A percentile compares a stretch with the other conserved stretches of the same genome.
Conservation (phyloP, 2,113 vertebrate genomes). For the Aythya baeri region DNA sequence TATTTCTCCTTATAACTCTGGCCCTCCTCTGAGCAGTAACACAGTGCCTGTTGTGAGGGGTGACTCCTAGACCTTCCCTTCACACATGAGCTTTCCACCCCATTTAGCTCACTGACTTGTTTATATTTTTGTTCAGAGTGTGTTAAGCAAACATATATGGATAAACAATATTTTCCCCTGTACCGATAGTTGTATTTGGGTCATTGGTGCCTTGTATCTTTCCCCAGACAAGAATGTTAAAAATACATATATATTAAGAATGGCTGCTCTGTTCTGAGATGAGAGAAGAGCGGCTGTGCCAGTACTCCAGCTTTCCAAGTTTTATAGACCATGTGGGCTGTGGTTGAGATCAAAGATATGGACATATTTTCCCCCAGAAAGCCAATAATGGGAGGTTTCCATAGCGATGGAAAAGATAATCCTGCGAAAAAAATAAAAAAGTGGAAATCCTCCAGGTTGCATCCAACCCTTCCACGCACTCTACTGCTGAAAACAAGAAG, state of each 20-base stretch:
- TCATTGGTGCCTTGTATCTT: background rate
- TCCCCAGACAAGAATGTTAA: slow-evolving; percentile 15
- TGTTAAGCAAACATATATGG: background rate
- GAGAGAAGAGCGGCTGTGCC: background rate
- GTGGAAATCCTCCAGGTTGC: background rate
- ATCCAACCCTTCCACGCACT: background rate
- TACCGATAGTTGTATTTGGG: background rate
- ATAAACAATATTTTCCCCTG: background rate
- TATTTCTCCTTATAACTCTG: background rate
- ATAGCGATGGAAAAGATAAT: slow-evolving; percentile 3
- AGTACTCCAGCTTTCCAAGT: background rate
- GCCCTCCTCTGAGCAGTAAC: background rate
- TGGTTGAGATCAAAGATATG: slow-evolving; percentile 31
- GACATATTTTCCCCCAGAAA: background rate
- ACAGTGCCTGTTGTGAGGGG: rapidly evolving
- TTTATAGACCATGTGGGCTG: background rate
- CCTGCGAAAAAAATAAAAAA: background rate
- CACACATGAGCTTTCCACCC: background rate
- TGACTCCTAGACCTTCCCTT: background rate
- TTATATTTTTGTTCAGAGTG: background rate
- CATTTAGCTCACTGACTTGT: background rate
- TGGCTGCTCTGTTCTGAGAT: background rate
- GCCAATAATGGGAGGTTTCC: background rate
- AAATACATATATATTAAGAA: background rate
- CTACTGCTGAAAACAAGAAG: background rate